Evolutionary conservation across 2,797 vertebrate genomes (phyloP), one percentile per base, ranked within the genome.

Genomic region (Sebastes elongatus): DNA sequence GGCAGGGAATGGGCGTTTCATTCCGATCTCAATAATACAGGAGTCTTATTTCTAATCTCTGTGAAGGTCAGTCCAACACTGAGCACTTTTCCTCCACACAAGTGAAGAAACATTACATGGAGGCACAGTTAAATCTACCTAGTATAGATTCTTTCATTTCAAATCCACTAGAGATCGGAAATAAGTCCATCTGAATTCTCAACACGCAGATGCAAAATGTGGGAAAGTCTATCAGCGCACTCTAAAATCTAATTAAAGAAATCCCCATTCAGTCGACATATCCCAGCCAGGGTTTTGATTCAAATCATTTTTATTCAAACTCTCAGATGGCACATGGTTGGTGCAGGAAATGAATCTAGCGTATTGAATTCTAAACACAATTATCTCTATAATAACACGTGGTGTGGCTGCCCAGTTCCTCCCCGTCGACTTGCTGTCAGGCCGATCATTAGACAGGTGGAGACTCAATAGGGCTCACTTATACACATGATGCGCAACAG

Each of bases 311-410:
- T 64, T n/a, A 83, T 86, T 85, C 23, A 61, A 25, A 27, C 57
- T 77, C 72, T 86, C 74, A 61, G 64, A 22, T 66, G 67, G 55
- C 38, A 55, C 57, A 38, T 3, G 5, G 5, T 38, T 56, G 49
- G 32, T 61, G 57, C 78, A 89, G 88, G 79, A 91, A 88, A 89
- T 90, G 1, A 85, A 89, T 83, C 69, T 65, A 30, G 57, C 80
- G 20, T 32, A 69, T 25, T 82, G 60, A 78, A 80, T 74, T 80
- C 61, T 60, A 79, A 87, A 87, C 73, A 82, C 62, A 74, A 86
- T 91, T 83, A 85, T 27, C 23, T 38, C 52, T 22, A 69, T 70
- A 82, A 86, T 79, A 86, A 61, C 5, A 13, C 2, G 20, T 33
- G 53, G 22, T 23, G 27, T 11, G 13, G 20, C 42, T 30, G 30